Base-by-base conservation (phyloP, 2,797 vertebrate genomes). In the Lycodopsis pacificus region DNA sequence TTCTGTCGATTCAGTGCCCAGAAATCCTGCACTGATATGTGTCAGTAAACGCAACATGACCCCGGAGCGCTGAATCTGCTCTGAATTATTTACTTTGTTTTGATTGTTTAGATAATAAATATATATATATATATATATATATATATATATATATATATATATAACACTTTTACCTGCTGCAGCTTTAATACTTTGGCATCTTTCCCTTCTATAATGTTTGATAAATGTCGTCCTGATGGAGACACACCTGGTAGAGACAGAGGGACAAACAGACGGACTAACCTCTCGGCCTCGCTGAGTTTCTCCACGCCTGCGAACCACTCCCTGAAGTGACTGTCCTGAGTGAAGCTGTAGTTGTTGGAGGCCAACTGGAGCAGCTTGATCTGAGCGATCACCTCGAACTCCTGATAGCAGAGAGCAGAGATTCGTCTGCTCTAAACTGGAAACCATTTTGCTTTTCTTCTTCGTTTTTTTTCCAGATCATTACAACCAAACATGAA, bases 321-420 rank as follows among this genome's bases (percentile, higher is more conserved):
- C 81, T 97, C 94, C 42, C 94, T 91, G 0, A 99, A 98, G 78
- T 89, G 95, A 9, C 92, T 92, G 66, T 97, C 96, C 8, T 95
- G 96, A 0, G 92, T 94, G 80, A 99, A 97, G 83, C 95, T 98
- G 94, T 99, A 99, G 91, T 96, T 98, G 90, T 98, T 99, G 84
- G 97, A 99, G 63, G 97, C 97, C 0, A 97, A 93, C 94, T 98
- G 97, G 3, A 99, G 96, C 80, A 99, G 94, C 82, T 98, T 99
- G 92, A 99, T 99, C 94, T 98, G 97, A 2, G 97, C 97, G 0
- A 99, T 98, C 80, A 99, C 97, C 88, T 99, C 97, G 0, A 99
- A 99, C 65, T 99, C 97, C 97, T 98, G 92, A 27, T 72, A n/a
- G 65, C 1, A 46, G 14, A 49, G 2, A 30, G 14, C 15, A 64